phyloP scores from a whole-genome alignment of 2,888 invertebrate genomes.

The Dicyrtoma fusca region DNA sequence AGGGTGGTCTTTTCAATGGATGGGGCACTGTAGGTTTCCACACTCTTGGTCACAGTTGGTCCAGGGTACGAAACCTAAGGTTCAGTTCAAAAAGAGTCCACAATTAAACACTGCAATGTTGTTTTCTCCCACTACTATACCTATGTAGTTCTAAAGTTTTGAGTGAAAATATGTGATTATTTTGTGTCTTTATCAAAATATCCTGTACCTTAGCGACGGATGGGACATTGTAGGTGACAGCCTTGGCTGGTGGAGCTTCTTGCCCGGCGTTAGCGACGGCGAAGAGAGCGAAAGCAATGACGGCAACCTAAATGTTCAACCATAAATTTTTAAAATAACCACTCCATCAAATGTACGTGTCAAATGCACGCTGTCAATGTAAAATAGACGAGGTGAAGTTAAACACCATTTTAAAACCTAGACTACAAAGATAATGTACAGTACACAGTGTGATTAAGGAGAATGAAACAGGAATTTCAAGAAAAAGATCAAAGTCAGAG shows the following conservation, averaged over 20 bases:
- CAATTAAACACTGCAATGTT: no score
- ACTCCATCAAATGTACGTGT: background rate
- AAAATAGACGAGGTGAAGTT: no score
- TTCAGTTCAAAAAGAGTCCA: no score
- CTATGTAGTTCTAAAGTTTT: no score
- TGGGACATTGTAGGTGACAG: constrained; percentile 53
- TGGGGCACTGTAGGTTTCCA: constrained; percentile 44
- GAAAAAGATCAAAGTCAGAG: no score
- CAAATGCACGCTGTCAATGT: no score
- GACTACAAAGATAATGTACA: no score
- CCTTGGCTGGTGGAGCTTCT: constrained; percentile 55
- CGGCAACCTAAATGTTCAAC: constrained; percentile 14
- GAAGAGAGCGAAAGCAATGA: constrained; percentile 46
- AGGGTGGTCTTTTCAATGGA: constrained; percentile 46
- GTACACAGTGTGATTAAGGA: no score
- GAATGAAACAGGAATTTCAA: no score
- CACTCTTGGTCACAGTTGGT: constrained; percentile 41
- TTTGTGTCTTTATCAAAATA: no score
- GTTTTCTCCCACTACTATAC: no score
- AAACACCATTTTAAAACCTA: background rate
- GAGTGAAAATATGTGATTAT: no score
- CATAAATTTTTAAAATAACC: background rate
- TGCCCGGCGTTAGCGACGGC: constrained; percentile 48
- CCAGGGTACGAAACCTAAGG: constrained; percentile 37
- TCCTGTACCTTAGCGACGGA: constrained; percentile 51